phyloP scores from a whole-genome alignment of 2,113 vertebrate genomes.

The Delphinus delphis region DNA sequence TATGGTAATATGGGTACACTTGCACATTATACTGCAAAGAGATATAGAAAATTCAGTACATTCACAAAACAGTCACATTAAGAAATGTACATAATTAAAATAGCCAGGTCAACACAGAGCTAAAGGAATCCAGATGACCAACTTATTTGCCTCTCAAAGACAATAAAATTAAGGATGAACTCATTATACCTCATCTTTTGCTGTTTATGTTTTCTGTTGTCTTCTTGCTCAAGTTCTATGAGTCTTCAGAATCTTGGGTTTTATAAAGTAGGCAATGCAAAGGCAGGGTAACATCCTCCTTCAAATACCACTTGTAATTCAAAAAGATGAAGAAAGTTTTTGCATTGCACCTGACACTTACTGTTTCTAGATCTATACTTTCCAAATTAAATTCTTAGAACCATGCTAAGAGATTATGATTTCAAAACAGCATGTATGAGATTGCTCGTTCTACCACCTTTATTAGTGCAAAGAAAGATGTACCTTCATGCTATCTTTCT shows the following conservation, averaged over 20 bases:
- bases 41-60: not conserved
- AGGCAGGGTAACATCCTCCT: not conserved
- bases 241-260: not conserved
- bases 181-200: not conserved
- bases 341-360: not conserved
- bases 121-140: not conserved
- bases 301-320: not conserved
- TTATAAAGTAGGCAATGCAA: not conserved
- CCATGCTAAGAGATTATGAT: conserved; percentile 22
- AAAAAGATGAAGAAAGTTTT: not conserved
- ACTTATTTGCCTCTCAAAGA: not conserved
- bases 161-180: not conserved
- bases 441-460: not conserved
- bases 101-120: not conserved
- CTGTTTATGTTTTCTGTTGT: not conserved
- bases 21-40: not conserved
- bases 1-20: not conserved
- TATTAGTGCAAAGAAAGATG: not conserved
- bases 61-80: not conserved
- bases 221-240: not conserved
- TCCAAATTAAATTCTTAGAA: not conserved
- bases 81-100: not conserved
- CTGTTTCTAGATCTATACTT: not conserved
- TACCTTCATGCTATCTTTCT: not conserved
- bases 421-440: not conserved